Evolutionary conservation across 2,113 vertebrate species (phyloP).

Genomic region (Polyodon spathula): DNA sequence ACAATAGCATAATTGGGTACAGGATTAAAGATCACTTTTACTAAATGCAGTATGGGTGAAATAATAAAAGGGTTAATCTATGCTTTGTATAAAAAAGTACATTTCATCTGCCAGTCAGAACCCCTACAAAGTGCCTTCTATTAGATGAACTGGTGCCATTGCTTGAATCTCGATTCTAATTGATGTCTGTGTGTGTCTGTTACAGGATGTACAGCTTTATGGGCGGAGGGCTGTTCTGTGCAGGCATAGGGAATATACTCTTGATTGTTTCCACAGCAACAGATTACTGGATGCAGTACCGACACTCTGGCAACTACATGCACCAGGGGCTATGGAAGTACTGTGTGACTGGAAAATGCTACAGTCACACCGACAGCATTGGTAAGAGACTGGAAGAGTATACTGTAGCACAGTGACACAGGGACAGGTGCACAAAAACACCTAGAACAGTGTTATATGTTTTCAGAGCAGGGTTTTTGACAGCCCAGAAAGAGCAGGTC

Average conservation of each 20-base stretch:
- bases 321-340: conserved; percentile 56
- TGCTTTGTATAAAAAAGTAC: too few relatives aligned
- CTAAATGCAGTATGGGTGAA: too few relatives aligned
- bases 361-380: conserved; percentile 45
- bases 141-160: too few relatives aligned
- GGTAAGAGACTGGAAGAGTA: conserved; percentile 28
- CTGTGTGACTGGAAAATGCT: conserved; percentile 51
- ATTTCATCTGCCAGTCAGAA: too few relatives aligned
- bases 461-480: too few relatives aligned
- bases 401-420: background rate
- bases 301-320: conserved; percentile 53
- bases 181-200: conserved; percentile 37
- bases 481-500: too few relatives aligned
- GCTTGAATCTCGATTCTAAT: too few relatives aligned
- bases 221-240: conserved; percentile 60
- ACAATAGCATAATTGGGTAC: too few relatives aligned
- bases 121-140: too few relatives aligned
- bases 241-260: conserved; percentile 57
- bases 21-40: too few relatives aligned
- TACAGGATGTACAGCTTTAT: conserved; percentile 64
- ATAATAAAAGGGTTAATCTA: too few relatives aligned
- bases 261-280: conserved; percentile 68
- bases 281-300: conserved; percentile 61
- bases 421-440: too few relatives aligned
- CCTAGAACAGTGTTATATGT: background rate